Evolutionary conservation across 2,888 invertebrate species (phyloP).

Genomic region (Yponomeuta plumbellus): DNA sequence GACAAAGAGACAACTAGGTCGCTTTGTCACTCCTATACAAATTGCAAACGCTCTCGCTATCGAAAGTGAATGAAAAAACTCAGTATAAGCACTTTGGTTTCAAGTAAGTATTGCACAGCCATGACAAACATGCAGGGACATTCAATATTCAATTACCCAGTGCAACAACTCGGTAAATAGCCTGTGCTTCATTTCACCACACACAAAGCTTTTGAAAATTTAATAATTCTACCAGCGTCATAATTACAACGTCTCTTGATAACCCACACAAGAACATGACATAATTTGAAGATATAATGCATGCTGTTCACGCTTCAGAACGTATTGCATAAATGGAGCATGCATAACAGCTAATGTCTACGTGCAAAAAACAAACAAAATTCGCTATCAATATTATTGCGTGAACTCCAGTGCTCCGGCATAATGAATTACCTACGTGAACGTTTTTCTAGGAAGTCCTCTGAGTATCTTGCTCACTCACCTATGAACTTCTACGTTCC

Average conservation of each 20-base stretch:
- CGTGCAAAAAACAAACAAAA: neutral
- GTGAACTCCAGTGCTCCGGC: neutral
- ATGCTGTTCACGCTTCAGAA: neutral
- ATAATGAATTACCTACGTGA: neutral
- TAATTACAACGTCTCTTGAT: neutral
- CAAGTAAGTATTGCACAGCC: neutral
- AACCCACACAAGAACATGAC: neutral
- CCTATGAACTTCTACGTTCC: slow-evolving; percentile 48
- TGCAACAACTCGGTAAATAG: neutral
- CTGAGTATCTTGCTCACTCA: slow-evolving; percentile 30
- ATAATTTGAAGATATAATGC: neutral
- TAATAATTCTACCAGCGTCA: neutral
- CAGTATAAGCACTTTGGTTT: too few relatives aligned
- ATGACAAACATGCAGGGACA: neutral
- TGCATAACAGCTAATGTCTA: neutral
- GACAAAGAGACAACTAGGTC: too few relatives aligned
- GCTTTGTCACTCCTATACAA: too few relatives aligned
- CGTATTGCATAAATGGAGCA: neutral
- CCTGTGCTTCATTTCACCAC: neutral
- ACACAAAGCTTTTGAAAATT: neutral
- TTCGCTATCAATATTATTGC: neutral
- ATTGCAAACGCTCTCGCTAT: too few relatives aligned
- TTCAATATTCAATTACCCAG: neutral
- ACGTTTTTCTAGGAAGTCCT: neutral
- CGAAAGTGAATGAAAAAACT: too few relatives aligned